Conservation (phyloP, 2,113 vertebrate species). For the Dolichotis patagonum region DNA sequence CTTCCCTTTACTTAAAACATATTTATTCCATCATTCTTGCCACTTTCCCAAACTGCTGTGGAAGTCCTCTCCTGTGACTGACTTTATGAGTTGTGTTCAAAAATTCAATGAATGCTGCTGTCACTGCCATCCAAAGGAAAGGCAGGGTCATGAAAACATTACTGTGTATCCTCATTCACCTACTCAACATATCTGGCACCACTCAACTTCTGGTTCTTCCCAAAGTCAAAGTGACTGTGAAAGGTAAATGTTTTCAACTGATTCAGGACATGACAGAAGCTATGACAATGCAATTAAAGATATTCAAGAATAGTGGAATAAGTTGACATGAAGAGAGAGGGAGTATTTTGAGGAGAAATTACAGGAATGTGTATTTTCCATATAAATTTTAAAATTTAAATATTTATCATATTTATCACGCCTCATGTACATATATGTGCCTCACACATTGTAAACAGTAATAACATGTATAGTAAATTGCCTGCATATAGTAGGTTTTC, state of each 20-base stretch:
- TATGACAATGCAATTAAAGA: background rate
- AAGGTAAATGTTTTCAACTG: background rate
- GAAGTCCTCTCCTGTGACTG: background rate
- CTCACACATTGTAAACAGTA: constrained; percentile 6
- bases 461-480: background rate
- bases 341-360: background rate
- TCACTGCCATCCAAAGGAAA: background rate
- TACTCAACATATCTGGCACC: background rate
- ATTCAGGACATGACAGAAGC: background rate
- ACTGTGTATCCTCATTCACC: background rate
- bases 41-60: background rate
- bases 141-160: background rate
- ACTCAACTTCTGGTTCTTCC: background rate
- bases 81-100: background rate
- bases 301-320: background rate
- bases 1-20: background rate
- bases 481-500: background rate
- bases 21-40: background rate
- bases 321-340: background rate
- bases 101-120: background rate
- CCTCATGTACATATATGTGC: background rate
- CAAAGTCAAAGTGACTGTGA: background rate
- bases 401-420: background rate
- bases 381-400: background rate
- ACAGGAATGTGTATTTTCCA: background rate